Percentiles rank a stretch among this genome's conserved stretches.
phyloP scores from a whole-genome alignment of 2,113 vertebrate species.

The Eidolon helvum region DNA sequence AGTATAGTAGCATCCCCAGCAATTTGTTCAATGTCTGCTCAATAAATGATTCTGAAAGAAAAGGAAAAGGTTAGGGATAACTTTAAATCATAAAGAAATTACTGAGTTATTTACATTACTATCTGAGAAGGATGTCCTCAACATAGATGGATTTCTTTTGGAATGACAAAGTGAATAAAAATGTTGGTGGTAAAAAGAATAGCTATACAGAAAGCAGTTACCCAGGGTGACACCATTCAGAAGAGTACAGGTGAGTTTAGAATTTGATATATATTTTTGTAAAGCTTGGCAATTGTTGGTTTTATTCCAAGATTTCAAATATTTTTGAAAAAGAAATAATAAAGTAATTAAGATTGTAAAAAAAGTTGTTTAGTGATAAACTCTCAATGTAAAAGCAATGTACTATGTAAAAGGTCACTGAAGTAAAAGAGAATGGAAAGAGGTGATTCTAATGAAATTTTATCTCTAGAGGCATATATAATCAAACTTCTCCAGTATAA shows the following conservation, averaged over 20 bases:
- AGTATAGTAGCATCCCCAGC: not conserved
- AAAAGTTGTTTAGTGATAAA: constrained; percentile 19
- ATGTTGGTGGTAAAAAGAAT: not conserved
- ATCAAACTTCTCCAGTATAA: not conserved
- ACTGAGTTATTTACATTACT: not conserved
- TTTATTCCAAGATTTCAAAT: not conserved
- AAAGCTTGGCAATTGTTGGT: not conserved
- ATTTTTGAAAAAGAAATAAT: not conserved
- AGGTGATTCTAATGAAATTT: constrained; percentile 37
- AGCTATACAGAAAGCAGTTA: not conserved
- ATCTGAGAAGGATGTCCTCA: not conserved
- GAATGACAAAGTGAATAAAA: not conserved
- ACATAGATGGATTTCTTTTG: not conserved
- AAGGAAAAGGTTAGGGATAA: not conserved
- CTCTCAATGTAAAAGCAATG: not conserved
- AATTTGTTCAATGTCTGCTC: not conserved
- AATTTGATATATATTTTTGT: not conserved
- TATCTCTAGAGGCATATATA: not conserved
- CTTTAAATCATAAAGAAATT: not conserved
- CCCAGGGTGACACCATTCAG: not conserved
- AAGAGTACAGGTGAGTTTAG: not conserved
- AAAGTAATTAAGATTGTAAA: not conserved
- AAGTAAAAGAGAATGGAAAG: not conserved
- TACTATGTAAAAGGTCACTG: not conserved
- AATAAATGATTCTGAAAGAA: not conserved